Conservation (phyloP, 2,888 invertebrate genomes). For the Cancer borealis region DNA sequence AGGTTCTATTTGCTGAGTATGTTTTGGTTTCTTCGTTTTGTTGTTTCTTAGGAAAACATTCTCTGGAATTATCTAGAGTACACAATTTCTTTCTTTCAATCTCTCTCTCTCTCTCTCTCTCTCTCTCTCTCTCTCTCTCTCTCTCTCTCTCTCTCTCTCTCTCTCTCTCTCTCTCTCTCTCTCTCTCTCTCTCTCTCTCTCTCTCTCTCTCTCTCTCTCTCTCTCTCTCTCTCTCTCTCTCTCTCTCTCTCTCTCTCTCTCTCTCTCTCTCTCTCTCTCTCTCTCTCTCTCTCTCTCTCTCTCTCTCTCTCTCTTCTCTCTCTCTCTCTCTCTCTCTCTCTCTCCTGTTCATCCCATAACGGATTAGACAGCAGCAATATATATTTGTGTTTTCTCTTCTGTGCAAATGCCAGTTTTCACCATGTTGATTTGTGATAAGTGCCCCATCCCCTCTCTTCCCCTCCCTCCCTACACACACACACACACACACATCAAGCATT, state of each 20-base stretch:
- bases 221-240: background rate
- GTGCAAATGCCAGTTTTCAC: background rate
- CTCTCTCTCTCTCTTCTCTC: background rate
- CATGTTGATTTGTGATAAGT: background rate
- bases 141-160: background rate
- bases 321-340: background rate
- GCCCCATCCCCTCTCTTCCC: background rate
- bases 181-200: background rate
- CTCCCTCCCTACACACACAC: background rate
- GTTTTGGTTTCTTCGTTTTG: background rate
- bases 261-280: too few species aligned
- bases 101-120: background rate
- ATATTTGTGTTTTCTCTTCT: background rate
- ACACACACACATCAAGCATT: too few species aligned
- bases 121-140: background rate
- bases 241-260: background rate
- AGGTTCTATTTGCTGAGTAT: background rate
- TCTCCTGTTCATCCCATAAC: background rate
- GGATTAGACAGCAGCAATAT: background rate
- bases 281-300: background rate
- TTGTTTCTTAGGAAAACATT: background rate
- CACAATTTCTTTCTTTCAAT: background rate
- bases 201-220: background rate
- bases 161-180: slow-evolving; percentile 8
- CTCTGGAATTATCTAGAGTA: background rate